Percentiles rank a stretch among this genome's conserved stretches.
These are phyloP conservation scores for Ceratina japonica DNA, from an alignment of 1,140 invertebrate genomes.

Conservation along the genomic window DNA sequence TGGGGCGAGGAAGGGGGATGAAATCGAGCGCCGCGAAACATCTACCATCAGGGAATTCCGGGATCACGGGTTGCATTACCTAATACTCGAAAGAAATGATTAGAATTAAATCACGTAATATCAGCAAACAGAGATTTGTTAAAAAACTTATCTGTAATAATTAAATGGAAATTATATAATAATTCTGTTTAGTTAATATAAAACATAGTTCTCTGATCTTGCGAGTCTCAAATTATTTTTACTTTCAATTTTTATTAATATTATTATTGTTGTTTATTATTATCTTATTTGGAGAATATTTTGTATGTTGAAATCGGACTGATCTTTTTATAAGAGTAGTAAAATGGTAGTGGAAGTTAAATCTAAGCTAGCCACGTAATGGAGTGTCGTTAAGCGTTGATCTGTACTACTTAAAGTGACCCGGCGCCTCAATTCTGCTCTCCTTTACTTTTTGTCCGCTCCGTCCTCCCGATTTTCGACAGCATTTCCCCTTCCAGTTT, in stretches of 20 bases:
- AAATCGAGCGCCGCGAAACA: conserved; percentile 5
- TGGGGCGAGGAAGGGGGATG: neutral
- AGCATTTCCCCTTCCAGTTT: neutral
- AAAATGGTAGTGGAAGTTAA: conserved; percentile 44
- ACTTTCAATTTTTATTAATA: too few species aligned
- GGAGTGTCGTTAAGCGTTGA: conserved; percentile 68
- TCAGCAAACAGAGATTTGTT: too few species aligned
- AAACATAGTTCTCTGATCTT: too few species aligned
- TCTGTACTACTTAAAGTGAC: conserved; percentile 67
- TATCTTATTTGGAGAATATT: too few species aligned
- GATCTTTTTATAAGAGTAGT: conserved; percentile 53
- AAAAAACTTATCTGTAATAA: too few species aligned
- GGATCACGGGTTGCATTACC: neutral
- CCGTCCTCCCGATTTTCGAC: neutral
- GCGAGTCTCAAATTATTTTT: too few species aligned
- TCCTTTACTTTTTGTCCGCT: conserved; percentile 4
- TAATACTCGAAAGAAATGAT: too few species aligned
- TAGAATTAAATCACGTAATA: too few species aligned
- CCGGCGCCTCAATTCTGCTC: conserved; percentile 65
- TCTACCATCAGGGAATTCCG: neutral
- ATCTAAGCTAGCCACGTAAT: conserved; percentile 58
- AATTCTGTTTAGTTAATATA: too few species aligned
- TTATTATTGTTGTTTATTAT: too few species aligned
- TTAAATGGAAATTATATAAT: too few species aligned
- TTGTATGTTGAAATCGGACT: conserved; percentile 42